Percentiles rank a stretch among this genome's conserved stretches.
These are phyloP conservation scores for Neodiprion lecontei DNA, from an alignment of 1,140 invertebrate genomes.

Conservation along the genomic window DNA sequence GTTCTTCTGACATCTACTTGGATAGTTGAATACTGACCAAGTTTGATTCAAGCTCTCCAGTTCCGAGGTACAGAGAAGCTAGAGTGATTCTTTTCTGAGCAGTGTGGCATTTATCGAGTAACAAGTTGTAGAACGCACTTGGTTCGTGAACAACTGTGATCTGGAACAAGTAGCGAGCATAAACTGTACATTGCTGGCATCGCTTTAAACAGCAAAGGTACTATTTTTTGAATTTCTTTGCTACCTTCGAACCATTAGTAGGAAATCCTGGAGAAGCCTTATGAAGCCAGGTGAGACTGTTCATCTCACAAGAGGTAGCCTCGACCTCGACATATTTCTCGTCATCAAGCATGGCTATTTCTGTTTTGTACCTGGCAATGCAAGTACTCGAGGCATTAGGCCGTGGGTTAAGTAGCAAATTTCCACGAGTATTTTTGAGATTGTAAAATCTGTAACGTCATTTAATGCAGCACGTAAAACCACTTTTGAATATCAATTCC, in stretches of 20 bases:
- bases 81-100: constrained; percentile 84
- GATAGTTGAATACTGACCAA: constrained; percentile 64
- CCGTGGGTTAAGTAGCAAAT: background rate
- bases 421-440: background rate
- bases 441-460: background rate
- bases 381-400: background rate
- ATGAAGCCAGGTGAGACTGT: constrained; percentile 68
- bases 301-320: constrained; percentile 36
- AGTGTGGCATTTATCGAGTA: constrained; percentile 73
- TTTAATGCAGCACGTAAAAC: background rate
- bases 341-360: constrained; percentile 45
- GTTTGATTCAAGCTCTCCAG: constrained; percentile 81
- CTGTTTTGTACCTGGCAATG: constrained; percentile 33
- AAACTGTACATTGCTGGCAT: background rate
- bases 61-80: constrained; percentile 94
- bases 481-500: background rate
- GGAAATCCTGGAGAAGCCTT: constrained; percentile 76
- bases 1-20: background rate
- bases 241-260: constrained; percentile 69
- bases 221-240: constrained; percentile 12
- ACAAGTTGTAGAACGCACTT: constrained; percentile 74
- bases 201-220: constrained; percentile 6
- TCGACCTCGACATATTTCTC: constrained; percentile 40
- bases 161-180: constrained; percentile 38
- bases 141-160: constrained; percentile 79